Evolutionary conservation across 2,113 vertebrate genomes (phyloP), one percentile per base, ranked within the genome.

Genomic region (zebrafish (Danio rerio)): DNA sequence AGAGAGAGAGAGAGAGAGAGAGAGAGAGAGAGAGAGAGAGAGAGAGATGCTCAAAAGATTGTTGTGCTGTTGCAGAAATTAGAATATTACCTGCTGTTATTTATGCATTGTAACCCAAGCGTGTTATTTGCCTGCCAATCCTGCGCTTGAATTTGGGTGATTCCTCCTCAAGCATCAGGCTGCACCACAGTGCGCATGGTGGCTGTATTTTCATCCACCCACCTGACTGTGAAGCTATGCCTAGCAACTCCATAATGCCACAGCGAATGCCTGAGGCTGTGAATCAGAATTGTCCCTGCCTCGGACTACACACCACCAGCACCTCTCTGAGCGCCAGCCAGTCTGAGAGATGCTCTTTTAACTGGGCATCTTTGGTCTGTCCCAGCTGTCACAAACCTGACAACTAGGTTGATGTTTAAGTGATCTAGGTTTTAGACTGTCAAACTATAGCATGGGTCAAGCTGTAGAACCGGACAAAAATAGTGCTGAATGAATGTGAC

Each of bases 261-360:
- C 49, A 6, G 72, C 72, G 80, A 80, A 71, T 71, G n/a, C 71
- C 74, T 43, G 31, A 75, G 62, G 43, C 40, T 78, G 81, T 84
- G 79, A 86, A 80, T 86, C 82, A 80, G 75, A 68, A 53, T 58
- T 69, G 74, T 79, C 68, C 53, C 73, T 72, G 77, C 66, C 73
- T 71, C 80, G 56, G 79, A 82, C 82, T 81, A 73, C 82, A 78
- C 82, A 43, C 78, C 53, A 59, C 52, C 74, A 81, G 85, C 77
- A 59, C 18, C 20, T 40, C 77, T 86, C 49, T 72, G 53, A 80
- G 58, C 15, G 70, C 81, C 77, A 75, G 81, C 77, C 80, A 87
- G 73, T 81, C 45, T 81, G 50, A 73, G 21, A 58, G 40, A 47
- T 68, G 68, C 43, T 75, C 52, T 65, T 55, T 71, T 61, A 56